phyloP scores from a whole-genome alignment of 2,797 vertebrate species.

The Lophius americanus region DNA sequence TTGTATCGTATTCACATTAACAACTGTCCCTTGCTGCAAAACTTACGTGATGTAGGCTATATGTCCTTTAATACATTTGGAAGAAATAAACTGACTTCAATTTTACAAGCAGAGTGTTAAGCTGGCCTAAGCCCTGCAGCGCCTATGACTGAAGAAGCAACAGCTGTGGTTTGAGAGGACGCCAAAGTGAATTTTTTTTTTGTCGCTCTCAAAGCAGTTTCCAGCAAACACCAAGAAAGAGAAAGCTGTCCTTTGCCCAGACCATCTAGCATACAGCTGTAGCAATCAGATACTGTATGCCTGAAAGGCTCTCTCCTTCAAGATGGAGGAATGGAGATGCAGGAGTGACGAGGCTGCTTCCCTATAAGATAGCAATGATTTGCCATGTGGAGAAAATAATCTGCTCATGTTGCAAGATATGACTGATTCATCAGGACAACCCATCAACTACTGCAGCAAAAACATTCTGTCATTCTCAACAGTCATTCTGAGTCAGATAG shows the following conservation, averaged over 20 bases:
- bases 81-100: constrained; percentile 13
- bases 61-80: constrained; percentile 16
- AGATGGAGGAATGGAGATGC: constrained; percentile 21
- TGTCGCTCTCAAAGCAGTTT: constrained; percentile 41
- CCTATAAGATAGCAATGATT: constrained; percentile 6
- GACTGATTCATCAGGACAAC: not conserved
- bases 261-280: constrained; percentile 35
- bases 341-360: constrained; percentile 4
- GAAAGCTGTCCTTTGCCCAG: constrained; percentile 25
- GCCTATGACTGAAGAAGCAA: constrained; percentile 19
- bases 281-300: constrained; percentile 36
- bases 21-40: not conserved
- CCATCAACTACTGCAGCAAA: not conserved
- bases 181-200: constrained; percentile 32
- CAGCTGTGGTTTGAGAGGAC: constrained; percentile 38
- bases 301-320: constrained; percentile 13
- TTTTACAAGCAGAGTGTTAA: constrained; percentile 24
- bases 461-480: too few species aligned
- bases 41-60: constrained; percentile 4
- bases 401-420: not conserved
- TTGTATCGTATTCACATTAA: not conserved
- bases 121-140: constrained; percentile 5
- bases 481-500: constrained; percentile 5
- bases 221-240: constrained; percentile 43
- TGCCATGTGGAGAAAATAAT: constrained; percentile 7